Evolutionary conservation across 2,797 vertebrate genomes (phyloP), one percentile per base, ranked within the genome.

Genomic region (Molossus molossus): DNA sequence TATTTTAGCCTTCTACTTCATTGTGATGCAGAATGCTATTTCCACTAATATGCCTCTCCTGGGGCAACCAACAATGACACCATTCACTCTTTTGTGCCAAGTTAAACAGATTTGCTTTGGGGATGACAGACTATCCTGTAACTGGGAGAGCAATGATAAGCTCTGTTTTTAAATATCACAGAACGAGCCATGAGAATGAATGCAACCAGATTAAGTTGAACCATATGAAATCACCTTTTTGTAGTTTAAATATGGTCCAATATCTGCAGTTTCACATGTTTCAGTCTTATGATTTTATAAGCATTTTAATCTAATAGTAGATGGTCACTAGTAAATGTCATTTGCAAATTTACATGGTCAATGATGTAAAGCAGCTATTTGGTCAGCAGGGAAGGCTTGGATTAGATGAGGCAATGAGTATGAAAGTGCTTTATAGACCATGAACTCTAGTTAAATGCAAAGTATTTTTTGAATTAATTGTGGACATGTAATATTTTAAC

Each of bases 391-490:
- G 45, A 88, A 76, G 86, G 83, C 14, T 29, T 95, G 53, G 33
- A 72, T 93, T 58, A 83, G 73, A 91, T 69, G 87, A 94, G 55
- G 33, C 93, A 83, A 91, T 77, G 73, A 92, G 48, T 89, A 33
- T 69, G 60, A 83, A 87, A 96, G 67, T 85, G 67, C n/a, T 96
- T 94, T 91, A 91, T 73, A 79, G 92, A 79, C 84, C 77, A 64
- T 65, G 81, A 93, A 82, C 67, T 70, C 33, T 83, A 85, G 45
- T 57, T 82, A 93, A 94, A 90, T 69, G 93, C 58, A 91, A 94
- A 90, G 65, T 69, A 27, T 89, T 89, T 87, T 60, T 81, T 55
- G 27, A 94, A 92, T 88, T 86, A 86, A 92, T 90, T n/a, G 53
- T 67, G 33, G 33, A 70, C 90, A 70, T 23, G 9, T 57, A 82